Evolutionary conservation across 2,797 vertebrate species (phyloP).

Genomic region (Lophotriccus pileatus): DNA sequence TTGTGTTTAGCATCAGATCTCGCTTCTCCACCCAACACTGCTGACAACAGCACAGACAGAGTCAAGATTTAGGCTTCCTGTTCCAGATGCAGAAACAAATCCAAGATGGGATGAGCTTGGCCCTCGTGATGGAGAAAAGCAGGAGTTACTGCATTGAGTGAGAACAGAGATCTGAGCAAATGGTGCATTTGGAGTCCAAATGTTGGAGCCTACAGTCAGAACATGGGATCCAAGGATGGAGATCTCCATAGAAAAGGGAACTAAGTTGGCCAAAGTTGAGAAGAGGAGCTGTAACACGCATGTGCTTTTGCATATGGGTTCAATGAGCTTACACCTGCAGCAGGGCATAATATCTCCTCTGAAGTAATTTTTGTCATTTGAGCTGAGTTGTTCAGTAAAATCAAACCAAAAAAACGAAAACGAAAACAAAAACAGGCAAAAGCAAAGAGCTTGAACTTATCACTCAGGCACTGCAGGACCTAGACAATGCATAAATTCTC

Average conservation of each 20-base stretch:
- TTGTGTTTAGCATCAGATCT: neutral
- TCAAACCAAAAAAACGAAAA: too few relatives aligned
- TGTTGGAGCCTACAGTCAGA: neutral
- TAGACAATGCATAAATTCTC: neutral
- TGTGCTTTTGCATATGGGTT: neutral
- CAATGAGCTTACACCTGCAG: neutral
- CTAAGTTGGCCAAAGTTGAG: neutral
- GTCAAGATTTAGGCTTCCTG: neutral
- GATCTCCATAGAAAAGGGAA: neutral
- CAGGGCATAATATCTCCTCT: neutral
- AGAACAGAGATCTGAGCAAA: neutral
- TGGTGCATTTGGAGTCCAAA: neutral
- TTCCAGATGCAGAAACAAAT: neutral
- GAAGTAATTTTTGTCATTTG: neutral
- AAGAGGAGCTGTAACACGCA: neutral
- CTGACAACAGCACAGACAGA: neutral
- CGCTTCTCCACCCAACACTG: neutral
- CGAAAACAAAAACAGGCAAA: neutral
- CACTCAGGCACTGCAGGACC: neutral
- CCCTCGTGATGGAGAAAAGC: neutral
- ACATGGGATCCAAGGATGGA: neutral
- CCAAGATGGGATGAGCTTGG: neutral
- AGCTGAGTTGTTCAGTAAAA: neutral
- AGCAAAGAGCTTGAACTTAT: neutral
- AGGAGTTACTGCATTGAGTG: neutral